Percentiles rank a stretch among this genome's conserved stretches.
Conservation (phyloP, 2,113 vertebrate genomes). For the Vulpes vulpes region DNA sequence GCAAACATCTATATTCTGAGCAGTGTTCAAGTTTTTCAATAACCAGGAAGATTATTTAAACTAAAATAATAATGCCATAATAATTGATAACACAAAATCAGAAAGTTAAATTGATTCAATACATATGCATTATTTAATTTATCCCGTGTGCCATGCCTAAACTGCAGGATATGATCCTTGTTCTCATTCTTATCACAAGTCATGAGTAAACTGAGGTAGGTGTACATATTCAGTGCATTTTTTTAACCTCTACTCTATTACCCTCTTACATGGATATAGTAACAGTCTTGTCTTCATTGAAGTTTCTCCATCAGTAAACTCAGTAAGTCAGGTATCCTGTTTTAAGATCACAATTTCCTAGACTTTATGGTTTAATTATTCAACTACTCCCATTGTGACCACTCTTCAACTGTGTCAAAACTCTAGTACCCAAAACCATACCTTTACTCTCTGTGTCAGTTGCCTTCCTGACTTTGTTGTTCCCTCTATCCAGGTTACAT, state of each 20-base stretch:
- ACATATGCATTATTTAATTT: neutral
- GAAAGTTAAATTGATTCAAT: neutral
- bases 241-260: neutral
- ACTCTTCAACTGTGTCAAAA: neutral
- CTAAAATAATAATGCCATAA: neutral
- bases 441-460: fast-evolving
- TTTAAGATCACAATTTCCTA: neutral
- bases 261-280: neutral
- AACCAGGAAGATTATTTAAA: neutral
- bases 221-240: neutral
- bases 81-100: neutral
- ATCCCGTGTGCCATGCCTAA: neutral
- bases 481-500: neutral
- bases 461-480: neutral
- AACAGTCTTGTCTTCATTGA: neutral
- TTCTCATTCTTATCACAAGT: neutral
- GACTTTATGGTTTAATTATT: neutral
- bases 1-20: neutral
- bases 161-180: neutral
- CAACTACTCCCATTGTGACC: neutral
- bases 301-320: neutral
- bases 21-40: neutral
- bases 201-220: neutral
- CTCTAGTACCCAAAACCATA: neutral
- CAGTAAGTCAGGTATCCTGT: neutral